Percentiles rank a stretch among this genome's conserved stretches.
phyloP scores from a whole-genome alignment of 2,888 invertebrate genomes.

The Syrista parreyssii region DNA sequence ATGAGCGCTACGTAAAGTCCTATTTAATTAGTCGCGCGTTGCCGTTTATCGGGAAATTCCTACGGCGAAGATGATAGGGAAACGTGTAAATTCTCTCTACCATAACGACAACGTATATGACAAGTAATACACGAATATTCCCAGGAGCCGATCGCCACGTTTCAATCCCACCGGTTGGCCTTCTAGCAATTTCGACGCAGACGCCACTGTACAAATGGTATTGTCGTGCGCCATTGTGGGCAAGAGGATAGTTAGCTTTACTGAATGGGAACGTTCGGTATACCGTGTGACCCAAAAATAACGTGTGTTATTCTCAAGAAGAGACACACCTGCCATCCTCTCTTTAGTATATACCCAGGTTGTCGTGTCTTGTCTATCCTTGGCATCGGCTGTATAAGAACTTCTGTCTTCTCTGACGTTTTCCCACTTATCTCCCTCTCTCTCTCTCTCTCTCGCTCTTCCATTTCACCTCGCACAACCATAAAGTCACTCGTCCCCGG shows the following conservation, averaged over 20 bases:
- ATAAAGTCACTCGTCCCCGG: neutral
- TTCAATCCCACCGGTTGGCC: neutral
- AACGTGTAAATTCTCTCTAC: neutral
- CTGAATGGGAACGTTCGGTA: neutral
- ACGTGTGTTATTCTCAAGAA: neutral
- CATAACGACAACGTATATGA: neutral
- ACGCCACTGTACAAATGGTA: neutral
- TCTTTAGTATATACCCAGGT: neutral
- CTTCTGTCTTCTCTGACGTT: conserved; percentile 11
- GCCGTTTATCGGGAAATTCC: neutral
- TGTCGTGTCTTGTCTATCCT: neutral
- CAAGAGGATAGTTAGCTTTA: neutral
- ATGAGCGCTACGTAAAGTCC: neutral
- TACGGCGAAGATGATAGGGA: neutral
- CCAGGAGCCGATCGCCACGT: neutral
- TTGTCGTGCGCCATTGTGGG: neutral
- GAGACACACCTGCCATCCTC: neutral
- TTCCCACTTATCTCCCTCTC: conserved; percentile 11
- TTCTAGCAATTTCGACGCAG: neutral
- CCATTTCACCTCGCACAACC: conserved; percentile 17
- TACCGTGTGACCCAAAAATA: neutral
- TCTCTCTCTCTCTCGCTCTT: conserved; percentile 8
- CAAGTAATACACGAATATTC: neutral
- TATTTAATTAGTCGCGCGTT: neutral
- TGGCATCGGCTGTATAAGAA: neutral